A percentile compares a stretch with the other conserved stretches of the same genome.
phyloP scores from a whole-genome alignment of 2,113 vertebrate genomes.

The Silurus glanis region DNA sequence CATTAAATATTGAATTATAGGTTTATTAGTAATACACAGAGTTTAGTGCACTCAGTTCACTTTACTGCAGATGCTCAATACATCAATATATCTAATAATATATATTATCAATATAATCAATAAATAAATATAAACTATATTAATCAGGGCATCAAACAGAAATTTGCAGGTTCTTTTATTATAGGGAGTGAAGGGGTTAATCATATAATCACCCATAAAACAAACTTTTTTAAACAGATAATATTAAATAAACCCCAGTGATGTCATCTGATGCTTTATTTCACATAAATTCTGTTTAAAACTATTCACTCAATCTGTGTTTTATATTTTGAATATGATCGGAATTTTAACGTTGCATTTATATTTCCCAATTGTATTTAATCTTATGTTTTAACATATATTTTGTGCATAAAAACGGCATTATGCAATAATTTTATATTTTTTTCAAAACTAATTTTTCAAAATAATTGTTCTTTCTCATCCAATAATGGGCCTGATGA shows the following conservation, averaged over 20 bases:
- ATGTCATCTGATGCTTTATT: background rate
- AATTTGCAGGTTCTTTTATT: background rate
- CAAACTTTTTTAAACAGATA: background rate
- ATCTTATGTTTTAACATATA: background rate
- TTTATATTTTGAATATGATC: background rate
- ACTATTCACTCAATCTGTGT: background rate
- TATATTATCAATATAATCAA: no score
- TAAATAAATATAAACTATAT: background rate
- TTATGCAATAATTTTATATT: background rate
- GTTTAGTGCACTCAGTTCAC: no score
- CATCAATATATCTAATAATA: no score
- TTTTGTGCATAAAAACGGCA: background rate
- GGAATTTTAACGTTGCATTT: background rate
- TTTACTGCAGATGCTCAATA: background rate
- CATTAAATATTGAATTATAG: background rate
- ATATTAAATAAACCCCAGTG: background rate
- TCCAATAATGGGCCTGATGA: slow-evolving; percentile 50
- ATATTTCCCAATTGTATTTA: background rate
- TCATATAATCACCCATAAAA: background rate
- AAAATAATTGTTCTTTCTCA: slow-evolving; percentile 43
- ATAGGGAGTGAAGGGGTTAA: background rate
- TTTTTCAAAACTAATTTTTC: background rate
- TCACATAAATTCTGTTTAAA: background rate
- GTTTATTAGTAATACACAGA: no score
- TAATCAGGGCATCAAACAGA: background rate